Conservation (phyloP, 2,113 vertebrate species). For the Harpagus bidentatus region DNA sequence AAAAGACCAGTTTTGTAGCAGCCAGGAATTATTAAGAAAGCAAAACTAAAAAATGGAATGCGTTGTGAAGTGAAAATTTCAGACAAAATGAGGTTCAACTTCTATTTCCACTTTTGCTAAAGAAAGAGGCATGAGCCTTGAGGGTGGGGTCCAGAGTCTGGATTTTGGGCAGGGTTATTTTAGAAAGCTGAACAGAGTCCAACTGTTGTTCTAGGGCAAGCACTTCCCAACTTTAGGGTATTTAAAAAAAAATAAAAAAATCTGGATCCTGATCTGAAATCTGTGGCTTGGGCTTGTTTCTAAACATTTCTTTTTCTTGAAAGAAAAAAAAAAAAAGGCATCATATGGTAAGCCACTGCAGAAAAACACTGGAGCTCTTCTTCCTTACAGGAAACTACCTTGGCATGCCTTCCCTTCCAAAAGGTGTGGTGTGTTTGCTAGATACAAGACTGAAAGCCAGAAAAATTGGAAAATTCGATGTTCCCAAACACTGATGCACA, state of each 20-base stretch:
- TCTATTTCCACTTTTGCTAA: neutral
- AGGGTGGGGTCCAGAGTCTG: constrained; percentile 4
- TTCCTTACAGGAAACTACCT: neutral
- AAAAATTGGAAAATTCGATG: neutral
- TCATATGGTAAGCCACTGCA: neutral
- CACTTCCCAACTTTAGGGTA: neutral
- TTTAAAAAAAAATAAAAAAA: neutral
- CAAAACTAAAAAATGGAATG: neutral
- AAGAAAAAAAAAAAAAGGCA: neutral
- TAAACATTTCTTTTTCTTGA: neutral
- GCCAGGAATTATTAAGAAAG: neutral
- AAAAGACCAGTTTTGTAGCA: neutral
- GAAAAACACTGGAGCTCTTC: neutral
- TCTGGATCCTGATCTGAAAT: neutral
- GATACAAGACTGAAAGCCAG: neutral
- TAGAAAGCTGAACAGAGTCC: constrained; percentile 2
- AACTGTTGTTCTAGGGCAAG: neutral
- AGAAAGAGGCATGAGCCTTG: neutral
- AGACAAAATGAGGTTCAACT: neutral
- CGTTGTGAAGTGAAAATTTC: neutral
- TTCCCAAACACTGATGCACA: neutral
- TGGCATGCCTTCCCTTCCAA: neutral
- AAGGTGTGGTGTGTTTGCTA: neutral
- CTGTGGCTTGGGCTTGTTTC: neutral
- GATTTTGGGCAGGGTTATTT: constrained; percentile 42